A percentile compares a stretch with the other conserved stretches of the same genome.
phyloP scores from a whole-genome alignment of 2,113 vertebrate genomes.

The Syngnathoides biaculeatus region DNA sequence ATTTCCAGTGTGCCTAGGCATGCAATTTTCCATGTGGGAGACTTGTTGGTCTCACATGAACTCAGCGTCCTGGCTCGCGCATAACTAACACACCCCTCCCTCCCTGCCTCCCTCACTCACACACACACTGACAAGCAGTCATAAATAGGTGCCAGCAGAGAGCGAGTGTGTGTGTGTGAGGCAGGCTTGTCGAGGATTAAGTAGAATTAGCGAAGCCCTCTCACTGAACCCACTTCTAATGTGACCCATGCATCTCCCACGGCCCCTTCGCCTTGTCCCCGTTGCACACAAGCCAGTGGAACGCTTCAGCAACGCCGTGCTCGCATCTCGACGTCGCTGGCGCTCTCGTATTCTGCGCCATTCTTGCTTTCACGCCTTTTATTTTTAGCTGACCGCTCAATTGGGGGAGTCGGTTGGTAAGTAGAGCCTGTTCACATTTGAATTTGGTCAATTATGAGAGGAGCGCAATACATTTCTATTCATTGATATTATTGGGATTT shows the following conservation, averaged over 20 bases:
- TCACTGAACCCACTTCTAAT: slow-evolving; percentile 65
- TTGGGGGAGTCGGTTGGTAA: not conserved
- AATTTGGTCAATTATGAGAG: not conserved
- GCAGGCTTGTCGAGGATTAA: slow-evolving; percentile 51
- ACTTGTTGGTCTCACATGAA: slow-evolving; percentile 40
- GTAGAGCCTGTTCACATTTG: not conserved
- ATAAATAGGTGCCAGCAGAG: slow-evolving; percentile 41
- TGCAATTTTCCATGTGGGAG: slow-evolving; percentile 43
- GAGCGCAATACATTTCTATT: too few species aligned
- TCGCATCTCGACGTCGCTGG: slow-evolving; percentile 17
- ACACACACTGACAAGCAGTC: slow-evolving; percentile 20
- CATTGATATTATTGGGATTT: too few species aligned
- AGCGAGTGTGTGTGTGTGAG: slow-evolving; percentile 28
- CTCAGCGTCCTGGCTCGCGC: slow-evolving; percentile 26
- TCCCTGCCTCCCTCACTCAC: slow-evolving; percentile 37
- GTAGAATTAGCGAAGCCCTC: slow-evolving; percentile 54
- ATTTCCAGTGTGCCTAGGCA: slow-evolving; percentile 17
- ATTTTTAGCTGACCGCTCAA: slow-evolving; percentile 19
- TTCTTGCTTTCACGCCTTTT: slow-evolving; percentile 7
- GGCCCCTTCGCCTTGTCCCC: slow-evolving; percentile 35
- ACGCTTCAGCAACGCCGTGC: slow-evolving; percentile 38
- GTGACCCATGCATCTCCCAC: slow-evolving; percentile 50
- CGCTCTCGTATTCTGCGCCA: slow-evolving; percentile 3
- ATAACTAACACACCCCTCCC: slow-evolving; percentile 20
- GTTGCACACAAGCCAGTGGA: slow-evolving; percentile 56